Base-by-base conservation (phyloP, 1,140 invertebrate genomes). In the Papilio machaon region DNA sequence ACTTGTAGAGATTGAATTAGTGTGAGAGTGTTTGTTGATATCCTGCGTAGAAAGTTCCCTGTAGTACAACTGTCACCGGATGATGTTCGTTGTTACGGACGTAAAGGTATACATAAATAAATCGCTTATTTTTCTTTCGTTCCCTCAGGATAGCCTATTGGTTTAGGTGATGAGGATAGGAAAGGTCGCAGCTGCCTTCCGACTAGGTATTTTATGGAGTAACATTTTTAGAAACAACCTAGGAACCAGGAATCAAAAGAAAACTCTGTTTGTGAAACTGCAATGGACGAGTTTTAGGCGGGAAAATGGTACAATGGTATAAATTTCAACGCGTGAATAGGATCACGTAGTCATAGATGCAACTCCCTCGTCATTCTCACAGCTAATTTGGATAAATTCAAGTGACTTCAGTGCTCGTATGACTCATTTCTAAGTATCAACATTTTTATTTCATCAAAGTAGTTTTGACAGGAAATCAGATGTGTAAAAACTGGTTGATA, bases 1-100 rank as follows among this genome's bases (percentile, higher is more conserved):
- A 38, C 64, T 70, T 70, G 64, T 70, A 38, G 64, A 13, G 11
- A 6, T 5, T 70, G 64, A 70, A 70, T 70, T 35, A 70, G 64
- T 70, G 64, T 70, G 64, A 70, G 64, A 70, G 64, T 70, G 30
- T 70, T 38, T 35, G 58, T 60, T 30, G 30, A 38, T 70, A 70
- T 70, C 64, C 64, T 70, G 64, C 7, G 64, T 35, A 70, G 30
- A 70, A 70, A 70, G 64, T 11, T 35, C 23, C 54, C 54, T 58
- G 54, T 17, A 13, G n/a, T 17, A 13, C 10, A 10, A 35, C 30
- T 15, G 64, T 70, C 64, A 13, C 64, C 64, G 64, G 64, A 70
- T 38, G 11, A 70, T 70, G 64, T 35, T 35, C 23, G 15, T 70
- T 70, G 30, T 70, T 8, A 70, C 54, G n/a, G 54, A 58, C 54